These are phyloP conservation scores for Torymus aiolomorphi DNA, from an alignment of 2,888 invertebrate species.

Conservation along the genomic window DNA sequence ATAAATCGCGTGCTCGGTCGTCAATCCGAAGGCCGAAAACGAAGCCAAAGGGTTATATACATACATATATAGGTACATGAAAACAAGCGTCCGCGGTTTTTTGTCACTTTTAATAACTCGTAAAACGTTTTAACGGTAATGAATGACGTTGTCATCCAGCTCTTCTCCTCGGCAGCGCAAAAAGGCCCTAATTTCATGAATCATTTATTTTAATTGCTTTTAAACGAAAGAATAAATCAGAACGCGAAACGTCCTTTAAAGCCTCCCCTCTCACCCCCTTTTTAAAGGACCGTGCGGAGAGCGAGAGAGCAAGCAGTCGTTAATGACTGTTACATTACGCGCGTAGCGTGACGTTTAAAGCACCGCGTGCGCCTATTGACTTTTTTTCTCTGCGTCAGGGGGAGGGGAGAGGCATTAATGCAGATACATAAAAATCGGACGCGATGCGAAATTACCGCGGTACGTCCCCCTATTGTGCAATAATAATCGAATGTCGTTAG, in stretches of 20 bases:
- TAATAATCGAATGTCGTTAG: constrained; percentile 13
- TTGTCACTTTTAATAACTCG: too few species aligned
- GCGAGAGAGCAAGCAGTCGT: background rate
- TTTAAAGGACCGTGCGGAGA: too few species aligned
- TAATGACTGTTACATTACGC: constrained; percentile 28
- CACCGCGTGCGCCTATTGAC: background rate
- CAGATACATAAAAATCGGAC: constrained; percentile 21
- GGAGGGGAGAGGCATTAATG: background rate
- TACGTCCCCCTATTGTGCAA: background rate
- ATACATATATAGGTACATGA: too few species aligned
- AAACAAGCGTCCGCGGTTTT: too few species aligned
- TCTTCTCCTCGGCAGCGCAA: background rate
- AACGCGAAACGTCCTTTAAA: background rate
- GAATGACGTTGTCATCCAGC: background rate
- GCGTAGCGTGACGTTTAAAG: constrained; percentile 14
- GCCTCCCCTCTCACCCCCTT: too few species aligned
- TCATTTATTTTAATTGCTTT: constrained; percentile 35
- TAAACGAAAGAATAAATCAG: constrained; percentile 16
- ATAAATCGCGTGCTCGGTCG: too few species aligned
- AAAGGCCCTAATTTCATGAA: constrained; percentile 29
- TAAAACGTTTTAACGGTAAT: background rate
- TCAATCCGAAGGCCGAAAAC: too few species aligned
- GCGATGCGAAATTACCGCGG: too few species aligned
- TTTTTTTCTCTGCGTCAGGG: background rate
- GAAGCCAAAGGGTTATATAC: too few species aligned